Evolutionary conservation across 2,113 vertebrate species (phyloP).

Genomic region (Suncus etruscus): DNA sequence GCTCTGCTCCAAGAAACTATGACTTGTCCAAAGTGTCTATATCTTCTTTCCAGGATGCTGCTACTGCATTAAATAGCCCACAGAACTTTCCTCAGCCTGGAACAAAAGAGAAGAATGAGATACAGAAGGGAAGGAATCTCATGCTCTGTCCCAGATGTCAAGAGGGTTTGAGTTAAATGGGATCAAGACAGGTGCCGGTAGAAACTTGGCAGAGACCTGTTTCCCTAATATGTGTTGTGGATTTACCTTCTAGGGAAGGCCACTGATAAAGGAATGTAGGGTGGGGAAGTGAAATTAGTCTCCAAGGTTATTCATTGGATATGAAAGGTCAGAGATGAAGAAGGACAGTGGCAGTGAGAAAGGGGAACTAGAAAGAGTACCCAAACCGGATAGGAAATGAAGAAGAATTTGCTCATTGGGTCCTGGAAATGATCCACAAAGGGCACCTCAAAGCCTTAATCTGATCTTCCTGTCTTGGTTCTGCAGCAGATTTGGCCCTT

Average conservation of each 20-base stretch:
- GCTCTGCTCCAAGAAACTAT: neutral
- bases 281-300: neutral
- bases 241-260: neutral
- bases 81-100: neutral
- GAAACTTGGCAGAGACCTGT: neutral
- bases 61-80: neutral
- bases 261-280: neutral
- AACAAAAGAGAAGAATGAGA: neutral
- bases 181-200: neutral
- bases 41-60: neutral
- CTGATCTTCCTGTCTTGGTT: constrained; percentile 50
- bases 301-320: neutral
- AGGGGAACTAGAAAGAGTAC: neutral
- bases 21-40: neutral
- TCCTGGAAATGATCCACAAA: neutral
- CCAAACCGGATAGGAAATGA: neutral
- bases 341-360: neutral
- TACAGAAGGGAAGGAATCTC: neutral
- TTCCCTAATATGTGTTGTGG: neutral
- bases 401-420: neutral
- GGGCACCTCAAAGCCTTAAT: neutral
- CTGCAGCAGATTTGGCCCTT: neutral
- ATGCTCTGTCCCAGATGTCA: neutral
- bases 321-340: neutral
- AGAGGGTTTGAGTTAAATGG: neutral